Conservation (phyloP, 2,888 invertebrate species). For the Mayetiola destructor region DNA sequence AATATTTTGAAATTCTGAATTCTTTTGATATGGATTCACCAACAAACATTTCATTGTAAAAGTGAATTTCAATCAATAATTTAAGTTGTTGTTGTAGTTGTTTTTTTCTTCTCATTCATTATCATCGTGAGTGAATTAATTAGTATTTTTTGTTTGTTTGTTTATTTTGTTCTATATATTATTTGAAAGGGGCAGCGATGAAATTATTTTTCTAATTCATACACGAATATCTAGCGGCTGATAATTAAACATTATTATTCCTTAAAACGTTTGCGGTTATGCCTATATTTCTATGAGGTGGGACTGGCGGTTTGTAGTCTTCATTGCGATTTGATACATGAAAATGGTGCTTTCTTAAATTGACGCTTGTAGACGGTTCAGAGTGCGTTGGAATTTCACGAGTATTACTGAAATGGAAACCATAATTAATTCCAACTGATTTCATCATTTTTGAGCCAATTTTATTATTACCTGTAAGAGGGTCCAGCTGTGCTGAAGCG, state of each 20-base stretch:
- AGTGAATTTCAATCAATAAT: too few species aligned
- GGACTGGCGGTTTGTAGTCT: slow-evolving; percentile 77
- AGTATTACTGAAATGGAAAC: neutral
- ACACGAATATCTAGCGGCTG: slow-evolving; percentile 11
- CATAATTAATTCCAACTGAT: too few species aligned
- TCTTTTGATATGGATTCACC: too few species aligned
- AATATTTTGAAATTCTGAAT: too few species aligned
- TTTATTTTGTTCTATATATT: neutral
- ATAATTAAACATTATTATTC: slow-evolving; percentile 12
- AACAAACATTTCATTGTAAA: too few species aligned
- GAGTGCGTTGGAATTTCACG: neutral
- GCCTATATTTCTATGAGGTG: slow-evolving; percentile 65
- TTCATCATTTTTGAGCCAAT: too few species aligned
- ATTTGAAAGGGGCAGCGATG: slow-evolving; percentile 4
- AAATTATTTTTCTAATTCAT: neutral
- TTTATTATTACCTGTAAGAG: slow-evolving; percentile 12
- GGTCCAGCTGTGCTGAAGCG: neutral
- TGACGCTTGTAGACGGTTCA: slow-evolving; percentile 2
- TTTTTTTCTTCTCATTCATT: neutral
- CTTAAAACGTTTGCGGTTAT: slow-evolving; percentile 37
- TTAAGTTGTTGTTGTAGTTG: neutral
- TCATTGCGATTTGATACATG: slow-evolving; percentile 33
- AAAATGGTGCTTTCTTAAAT: slow-evolving; percentile 9
- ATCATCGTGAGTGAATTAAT: too few species aligned
- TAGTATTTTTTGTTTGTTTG: neutral